phyloP scores from a whole-genome alignment of 2,113 vertebrate genomes.

The Plotosus lineatus region DNA sequence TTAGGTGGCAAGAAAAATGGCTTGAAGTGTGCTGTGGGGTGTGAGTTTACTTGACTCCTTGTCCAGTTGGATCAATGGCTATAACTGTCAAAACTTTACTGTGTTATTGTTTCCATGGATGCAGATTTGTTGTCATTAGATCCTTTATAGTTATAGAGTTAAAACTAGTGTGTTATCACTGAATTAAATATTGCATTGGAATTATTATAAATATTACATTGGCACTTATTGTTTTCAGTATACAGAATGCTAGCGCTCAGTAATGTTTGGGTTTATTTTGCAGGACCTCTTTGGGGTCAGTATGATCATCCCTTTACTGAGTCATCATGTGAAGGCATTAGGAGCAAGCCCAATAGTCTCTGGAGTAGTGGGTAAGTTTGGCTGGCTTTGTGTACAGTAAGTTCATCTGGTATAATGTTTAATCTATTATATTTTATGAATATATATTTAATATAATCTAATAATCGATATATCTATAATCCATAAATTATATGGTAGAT shows the following conservation, averaged over 20 bases:
- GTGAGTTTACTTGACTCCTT: conserved; percentile 67
- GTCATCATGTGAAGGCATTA: conserved; percentile 86
- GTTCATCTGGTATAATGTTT: not conserved
- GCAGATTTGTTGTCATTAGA: too few relatives aligned
- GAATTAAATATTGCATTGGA: not conserved
- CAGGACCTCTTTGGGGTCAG: conserved; percentile 97
- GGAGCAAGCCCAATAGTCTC: conserved; percentile 89
- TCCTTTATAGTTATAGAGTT: too few relatives aligned
- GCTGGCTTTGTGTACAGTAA: not conserved
- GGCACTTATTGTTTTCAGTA: too few relatives aligned
- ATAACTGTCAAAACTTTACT: conserved; percentile 48
- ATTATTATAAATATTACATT: not conserved
- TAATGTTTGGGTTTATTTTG: conserved; percentile 35
- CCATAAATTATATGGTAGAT: too few relatives aligned
- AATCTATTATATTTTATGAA: too few relatives aligned
- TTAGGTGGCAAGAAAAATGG: conserved; percentile 55
- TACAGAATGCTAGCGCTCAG: not conserved
- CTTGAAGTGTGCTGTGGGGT: conserved; percentile 60
- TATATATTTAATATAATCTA: too few relatives aligned
- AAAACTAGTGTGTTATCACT: not conserved
- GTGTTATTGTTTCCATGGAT: too few relatives aligned
- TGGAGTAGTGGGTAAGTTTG: conserved; percentile 86
- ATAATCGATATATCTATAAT: too few relatives aligned
- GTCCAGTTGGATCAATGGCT: conserved; percentile 25
- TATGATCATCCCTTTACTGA: conserved; percentile 91